Base-by-base conservation (phyloP, 2,113 vertebrate genomes). In the Rhynchomys soricoides region DNA sequence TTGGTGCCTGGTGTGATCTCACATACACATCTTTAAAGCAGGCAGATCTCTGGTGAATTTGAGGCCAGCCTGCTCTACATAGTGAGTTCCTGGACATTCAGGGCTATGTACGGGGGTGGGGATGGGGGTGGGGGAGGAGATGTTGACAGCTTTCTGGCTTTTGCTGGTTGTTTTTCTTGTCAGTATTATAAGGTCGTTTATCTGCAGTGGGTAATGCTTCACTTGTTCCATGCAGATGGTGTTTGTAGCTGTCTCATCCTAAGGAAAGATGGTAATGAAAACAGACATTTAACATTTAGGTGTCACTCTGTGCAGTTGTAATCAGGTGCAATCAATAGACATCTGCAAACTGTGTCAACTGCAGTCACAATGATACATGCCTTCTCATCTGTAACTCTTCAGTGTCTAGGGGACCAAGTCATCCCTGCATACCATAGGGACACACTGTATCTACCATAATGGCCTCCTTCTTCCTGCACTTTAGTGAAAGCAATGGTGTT, bases 61-160 rank as follows among this genome's bases (percentile, higher is more conserved):
- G 43, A 75, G 74, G 43, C 24, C 74, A 29, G 43, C 43, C 43
- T 75, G 12, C 5, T 48, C 74, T 77, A 48, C 74, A 77, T 77
- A 29, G 43, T 48, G 74, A 48, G 43, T 77, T 77, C 43, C 24
- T 48, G 74, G 26, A 40, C 71, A 73, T 21, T n/a, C 71, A 73
- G 71, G 71, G 7, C 71, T 40, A n/a, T 40, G n/a, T 40, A 73
- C n/a, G n/a, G n/a, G n/a, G n/a, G n/a, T n/a, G n/a, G n/a, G 34
- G 4, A 34, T 7, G 68, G 37, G 16, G 12, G 26, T 0, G 11
- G 37, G 1, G 2, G 7, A 17, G 37, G 1, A 1, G 7, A 17
- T 37, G 7, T 31, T 55, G 50, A 2, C 78, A 37, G 77, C 75
- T 34, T 37, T 52, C 45, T 50, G 29, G 13, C 10, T 78, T 77